Evolutionary conservation across 2,113 vertebrate genomes (phyloP).

Genomic region (Symphodus melops): DNA sequence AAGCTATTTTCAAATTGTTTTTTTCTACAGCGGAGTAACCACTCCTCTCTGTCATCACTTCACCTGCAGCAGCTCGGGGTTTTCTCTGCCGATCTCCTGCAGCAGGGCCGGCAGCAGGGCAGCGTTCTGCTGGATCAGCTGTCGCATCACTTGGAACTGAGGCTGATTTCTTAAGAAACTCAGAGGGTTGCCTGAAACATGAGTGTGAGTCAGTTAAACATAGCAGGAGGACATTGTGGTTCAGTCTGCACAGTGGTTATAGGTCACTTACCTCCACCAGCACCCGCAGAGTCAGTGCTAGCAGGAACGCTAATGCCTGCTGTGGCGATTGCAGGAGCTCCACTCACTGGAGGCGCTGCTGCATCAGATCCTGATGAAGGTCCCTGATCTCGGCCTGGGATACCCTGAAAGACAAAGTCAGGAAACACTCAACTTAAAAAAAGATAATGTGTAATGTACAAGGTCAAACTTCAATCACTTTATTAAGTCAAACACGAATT

Average conservation of each 20-base stretch:
- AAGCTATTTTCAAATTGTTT: too few species aligned
- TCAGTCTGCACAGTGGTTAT: neutral
- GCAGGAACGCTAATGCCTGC: constrained; percentile 57
- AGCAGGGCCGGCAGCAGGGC: constrained; percentile 92
- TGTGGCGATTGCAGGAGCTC: constrained; percentile 69
- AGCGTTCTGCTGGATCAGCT: constrained; percentile 97
- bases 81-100: constrained; percentile 96
- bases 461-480: neutral
- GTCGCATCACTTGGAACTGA: constrained; percentile 97
- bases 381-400: constrained; percentile 85
- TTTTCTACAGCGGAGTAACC: too few species aligned
- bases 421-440: neutral
- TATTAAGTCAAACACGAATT: neutral
- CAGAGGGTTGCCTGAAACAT: constrained; percentile 88
- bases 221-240: neutral
- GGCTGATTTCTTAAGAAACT: constrained; percentile 95
- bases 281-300: constrained; percentile 80
- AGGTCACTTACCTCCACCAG: constrained; percentile 71
- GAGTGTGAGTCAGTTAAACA: neutral
- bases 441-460: neutral
- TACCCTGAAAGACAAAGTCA: constrained; percentile 83
- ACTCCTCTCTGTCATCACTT: neutral
- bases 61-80: constrained; percentile 95
- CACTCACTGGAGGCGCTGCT: constrained; percentile 23
- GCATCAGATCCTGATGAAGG: constrained; percentile 46